Percentiles rank a stretch among this genome's conserved stretches.
Conservation (phyloP, 2,113 vertebrate genomes). For the Neolamprologus hecqui region DNA sequence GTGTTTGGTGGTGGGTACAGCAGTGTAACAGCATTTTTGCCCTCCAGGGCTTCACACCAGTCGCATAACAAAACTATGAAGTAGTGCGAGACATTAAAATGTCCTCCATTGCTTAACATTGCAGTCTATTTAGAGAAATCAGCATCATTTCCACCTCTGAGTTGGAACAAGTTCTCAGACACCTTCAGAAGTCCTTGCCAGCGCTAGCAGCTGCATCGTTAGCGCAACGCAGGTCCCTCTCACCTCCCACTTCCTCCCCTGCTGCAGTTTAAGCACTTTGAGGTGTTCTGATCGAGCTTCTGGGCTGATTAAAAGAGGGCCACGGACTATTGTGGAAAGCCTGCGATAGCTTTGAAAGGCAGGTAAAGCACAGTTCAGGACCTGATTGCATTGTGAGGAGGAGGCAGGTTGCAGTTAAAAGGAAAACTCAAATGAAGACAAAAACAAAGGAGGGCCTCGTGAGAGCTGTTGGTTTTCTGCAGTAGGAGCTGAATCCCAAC, state of each 20-base stretch:
- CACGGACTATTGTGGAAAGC: not conserved
- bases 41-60: not conserved
- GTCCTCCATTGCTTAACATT: not conserved
- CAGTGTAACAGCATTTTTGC: not conserved
- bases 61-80: not conserved
- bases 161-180: not conserved
- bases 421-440: conserved; percentile 20
- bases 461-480: not conserved
- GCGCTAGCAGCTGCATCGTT: not conserved
- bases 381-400: not conserved
- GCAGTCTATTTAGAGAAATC: not conserved
- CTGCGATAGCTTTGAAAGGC: conserved; percentile 32
- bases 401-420: not conserved
- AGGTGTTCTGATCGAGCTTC: conserved; percentile 28
- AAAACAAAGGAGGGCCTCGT: not conserved
- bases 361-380: not conserved
- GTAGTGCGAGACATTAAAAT: not conserved
- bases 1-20: not conserved
- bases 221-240: not conserved
- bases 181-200: not conserved
- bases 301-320: conserved; percentile 30
- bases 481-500: not conserved
- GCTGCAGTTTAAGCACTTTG: not conserved
- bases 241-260: not conserved
- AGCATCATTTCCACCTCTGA: not conserved